Evolutionary conservation across 2,113 vertebrate species (phyloP), one percentile per base, ranked within the genome.

Genomic region (Perognathus longimembris): DNA sequence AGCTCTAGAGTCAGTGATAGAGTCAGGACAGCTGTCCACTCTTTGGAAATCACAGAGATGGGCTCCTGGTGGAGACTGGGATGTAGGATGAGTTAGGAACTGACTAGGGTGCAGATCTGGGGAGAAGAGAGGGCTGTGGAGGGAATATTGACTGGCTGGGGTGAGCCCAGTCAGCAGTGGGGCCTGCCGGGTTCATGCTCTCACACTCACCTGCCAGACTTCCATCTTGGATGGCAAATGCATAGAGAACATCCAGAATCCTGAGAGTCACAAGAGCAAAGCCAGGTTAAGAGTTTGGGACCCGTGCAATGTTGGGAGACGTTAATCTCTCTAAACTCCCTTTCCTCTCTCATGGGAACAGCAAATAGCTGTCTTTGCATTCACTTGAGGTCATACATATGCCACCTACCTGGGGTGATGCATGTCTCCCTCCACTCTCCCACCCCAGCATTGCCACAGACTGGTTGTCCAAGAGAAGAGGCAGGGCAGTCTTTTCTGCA

Each of bases 171-270:
- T 83, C 30, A 78, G 54, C 26, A 0, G 7, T 32, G 75, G 61
- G n/a, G 17, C 12, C 20, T 80, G 74, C 28, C 28, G 15, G 26
- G 66, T 5, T 22, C 0, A 9, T 34, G n/a, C 1, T 76, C 94
- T 97, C 21, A 40, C 1, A 82, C 94, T 97, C 21, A 96, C 90
- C 95, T 96, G 80, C 96, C 97, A 95, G 89, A 96, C n/a, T 91
- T 94, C 73, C 94, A 97, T 9, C 92, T 85, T 95, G 5, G 96
- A 92, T 8, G 96, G 97, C 32, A 96, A 59, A 5, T 94, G 94
- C 14, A 97, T 79, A 70, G 91, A 95, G 63, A 94, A 50, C 7
- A 95, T 4, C 97, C 97, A 97, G 89, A 97, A 97, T 61, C 92
- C 97, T 97, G 92, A 59, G 38, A 50, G 28, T 4, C 85, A 21